A percentile compares a stretch with the other conserved stretches of the same genome.
Conservation (phyloP, 2,888 invertebrate species). For the Volucella bombylans region DNA sequence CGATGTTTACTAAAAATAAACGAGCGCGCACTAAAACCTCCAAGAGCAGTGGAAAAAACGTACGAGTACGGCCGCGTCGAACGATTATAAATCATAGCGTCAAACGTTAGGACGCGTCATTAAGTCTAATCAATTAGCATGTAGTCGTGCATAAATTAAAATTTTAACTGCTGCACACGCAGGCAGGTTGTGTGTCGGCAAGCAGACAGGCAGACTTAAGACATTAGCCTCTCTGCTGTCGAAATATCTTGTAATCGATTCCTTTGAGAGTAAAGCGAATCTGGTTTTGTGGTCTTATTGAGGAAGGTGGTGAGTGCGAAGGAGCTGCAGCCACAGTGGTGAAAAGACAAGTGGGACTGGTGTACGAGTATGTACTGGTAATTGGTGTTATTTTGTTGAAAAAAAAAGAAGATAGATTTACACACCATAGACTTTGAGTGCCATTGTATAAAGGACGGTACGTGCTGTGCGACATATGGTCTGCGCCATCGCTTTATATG, state of each 20-base stretch:
- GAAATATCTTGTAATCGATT: conserved; percentile 52
- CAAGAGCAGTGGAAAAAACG: not conserved
- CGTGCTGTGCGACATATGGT: too few species aligned
- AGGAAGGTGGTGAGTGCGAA: conserved; percentile 10
- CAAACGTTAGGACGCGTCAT: conserved; percentile 66
- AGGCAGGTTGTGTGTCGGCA: not conserved
- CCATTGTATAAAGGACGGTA: too few species aligned
- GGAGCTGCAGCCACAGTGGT: not conserved
- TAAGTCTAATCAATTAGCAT: conserved; percentile 71
- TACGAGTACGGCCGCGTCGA: not conserved
- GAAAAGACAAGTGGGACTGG: conserved; percentile 14
- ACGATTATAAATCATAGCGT: conserved; percentile 60
- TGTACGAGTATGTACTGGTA: not conserved
- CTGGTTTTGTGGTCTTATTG: conserved; percentile 14
- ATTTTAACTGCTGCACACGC: conserved; percentile 34
- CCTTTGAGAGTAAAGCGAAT: conserved; percentile 23
- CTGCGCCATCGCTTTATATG: too few species aligned
- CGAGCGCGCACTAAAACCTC: not conserved
- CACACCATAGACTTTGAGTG: too few species aligned
- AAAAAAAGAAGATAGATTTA: too few species aligned
- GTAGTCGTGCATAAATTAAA: conserved; percentile 68
- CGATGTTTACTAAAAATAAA: conserved; percentile 47
- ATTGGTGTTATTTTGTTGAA: too few species aligned
- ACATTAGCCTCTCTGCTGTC: conserved; percentile 59
- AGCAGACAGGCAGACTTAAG: conserved; percentile 29